Evolutionary conservation across 1,140 invertebrate genomes (phyloP).

Genomic region (Acromyrmex charruanus): DNA sequence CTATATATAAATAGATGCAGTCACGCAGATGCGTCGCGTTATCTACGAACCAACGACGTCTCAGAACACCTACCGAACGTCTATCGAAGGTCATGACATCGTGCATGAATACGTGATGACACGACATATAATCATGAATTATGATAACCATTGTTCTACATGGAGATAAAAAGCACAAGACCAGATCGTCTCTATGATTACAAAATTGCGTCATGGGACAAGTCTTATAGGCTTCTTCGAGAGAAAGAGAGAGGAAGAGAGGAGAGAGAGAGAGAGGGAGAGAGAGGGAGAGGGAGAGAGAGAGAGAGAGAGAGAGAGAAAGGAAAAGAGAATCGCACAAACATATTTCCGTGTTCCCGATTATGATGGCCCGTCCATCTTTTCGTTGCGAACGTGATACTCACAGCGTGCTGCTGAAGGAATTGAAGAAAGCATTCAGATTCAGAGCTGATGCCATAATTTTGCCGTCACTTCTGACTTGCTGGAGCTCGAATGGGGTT

Average conservation of each 20-base stretch:
- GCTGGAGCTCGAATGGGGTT: background rate
- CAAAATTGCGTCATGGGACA: background rate
- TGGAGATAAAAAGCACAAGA: too few relatives aligned
- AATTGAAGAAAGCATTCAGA: constrained; percentile 82
- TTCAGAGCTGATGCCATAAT: constrained; percentile 82
- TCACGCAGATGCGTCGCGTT: background rate
- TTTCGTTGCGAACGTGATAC: constrained; percentile 68
- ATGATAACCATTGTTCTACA: background rate
- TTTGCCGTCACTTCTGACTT: constrained; percentile 27
- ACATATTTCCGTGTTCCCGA: background rate
- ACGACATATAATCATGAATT: background rate
- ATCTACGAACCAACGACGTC: background rate
- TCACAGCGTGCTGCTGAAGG: constrained; percentile 84
- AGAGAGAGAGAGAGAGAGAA: too few relatives aligned
- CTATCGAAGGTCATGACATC: constrained; percentile 20
- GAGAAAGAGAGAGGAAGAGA: background rate
- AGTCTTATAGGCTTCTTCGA: background rate
- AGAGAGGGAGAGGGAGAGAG: too few relatives aligned
- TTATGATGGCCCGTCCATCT: background rate
- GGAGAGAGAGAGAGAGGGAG: too few relatives aligned
- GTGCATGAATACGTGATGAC: background rate
- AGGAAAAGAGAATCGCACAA: background rate
- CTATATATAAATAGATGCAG: background rate
- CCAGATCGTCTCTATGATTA: too few relatives aligned
- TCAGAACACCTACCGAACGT: background rate